Conservation (phyloP, 1,140 invertebrate species). For the Himalopsyche phryganea region DNA sequence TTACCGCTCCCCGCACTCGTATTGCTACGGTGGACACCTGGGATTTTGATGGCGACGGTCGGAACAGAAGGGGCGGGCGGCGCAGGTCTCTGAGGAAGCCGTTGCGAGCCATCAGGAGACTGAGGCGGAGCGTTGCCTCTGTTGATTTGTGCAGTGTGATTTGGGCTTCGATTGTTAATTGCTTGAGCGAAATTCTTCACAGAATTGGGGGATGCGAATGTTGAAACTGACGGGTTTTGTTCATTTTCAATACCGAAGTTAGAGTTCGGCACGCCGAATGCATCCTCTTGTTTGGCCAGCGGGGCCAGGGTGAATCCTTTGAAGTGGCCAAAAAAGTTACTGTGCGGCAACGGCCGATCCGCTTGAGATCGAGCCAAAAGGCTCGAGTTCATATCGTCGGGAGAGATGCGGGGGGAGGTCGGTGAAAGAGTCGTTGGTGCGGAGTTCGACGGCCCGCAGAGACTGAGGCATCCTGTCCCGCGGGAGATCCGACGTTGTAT, state of each 20-base stretch:
- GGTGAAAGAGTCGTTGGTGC: constrained; percentile 49
- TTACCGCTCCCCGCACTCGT: constrained; percentile 32
- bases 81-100: constrained; percentile 28
- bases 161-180: constrained; percentile 19
- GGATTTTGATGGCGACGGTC: constrained; percentile 44
- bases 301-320: constrained; percentile 78
- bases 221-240: constrained; percentile 16
- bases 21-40: constrained; percentile 36
- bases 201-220: constrained; percentile 10
- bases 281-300: constrained; percentile 51
- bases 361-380: constrained; percentile 52
- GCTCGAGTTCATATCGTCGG: constrained; percentile 60
- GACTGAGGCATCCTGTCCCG: constrained; percentile 47
- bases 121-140: constrained; percentile 8
- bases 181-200: constrained; percentile 24
- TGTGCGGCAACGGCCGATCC: constrained; percentile 53
- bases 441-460: constrained; percentile 39
- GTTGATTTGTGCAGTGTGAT: constrained; percentile 17
- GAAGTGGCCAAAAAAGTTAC: constrained; percentile 76
- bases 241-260: constrained; percentile 31
- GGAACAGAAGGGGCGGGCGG: constrained; percentile 37
- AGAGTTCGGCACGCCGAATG: constrained; percentile 35
- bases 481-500: constrained; percentile 45
- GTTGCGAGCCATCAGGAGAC: constrained; percentile 33
- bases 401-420: constrained; percentile 54